Base-by-base conservation (phyloP, 2,888 invertebrate species). In the Harpalus rufipes region DNA sequence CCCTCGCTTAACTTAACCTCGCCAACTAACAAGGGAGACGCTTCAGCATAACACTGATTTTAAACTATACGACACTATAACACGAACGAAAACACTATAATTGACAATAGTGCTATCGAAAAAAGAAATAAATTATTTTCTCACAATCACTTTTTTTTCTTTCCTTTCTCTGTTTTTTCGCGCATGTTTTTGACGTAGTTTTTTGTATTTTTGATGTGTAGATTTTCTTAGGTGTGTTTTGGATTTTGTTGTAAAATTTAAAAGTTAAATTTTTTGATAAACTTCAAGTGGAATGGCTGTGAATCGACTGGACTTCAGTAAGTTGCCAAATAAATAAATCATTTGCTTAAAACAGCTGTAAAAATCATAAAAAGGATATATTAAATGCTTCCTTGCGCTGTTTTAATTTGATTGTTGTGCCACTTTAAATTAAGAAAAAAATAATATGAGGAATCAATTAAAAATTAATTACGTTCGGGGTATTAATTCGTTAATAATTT, bases 71-170 rank as follows among this genome's bases (percentile, higher is more conserved):
- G 82, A 83, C 25, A 56, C 14, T 58, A 51, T 72, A 80, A 85
- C 84, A 85, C 63, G 39, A 85, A 68, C 84, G 84, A 85, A 85
- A 79, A 83, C 81, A 86, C 85, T 86, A 85, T 82, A 85, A 74
- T 81, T 58, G 86, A 87, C 86, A 81, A 85, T 86, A 86, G 86
- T 86, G 85, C 81, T 32, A 86, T 72, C 79, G 80, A 80, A 80
- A 80, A 56, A 79, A 58, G 21, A 68, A 80, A 80, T 59, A 80
- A 79, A 84, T 18, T 84, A 85, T 85, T 80, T 85, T 85, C 68
- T 85, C 80, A 80, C 83, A 83, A 59, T n/a, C 21, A 59, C 58
- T 76, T 80, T 21, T 84, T 59, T 85, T 41, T 74, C 56, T 58
- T 74, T 61, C 76, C 41, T 76, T 21, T 72, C 59, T 25, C 56